Conservation (phyloP, 2,888 invertebrate species). For the Brachycybe producta region DNA sequence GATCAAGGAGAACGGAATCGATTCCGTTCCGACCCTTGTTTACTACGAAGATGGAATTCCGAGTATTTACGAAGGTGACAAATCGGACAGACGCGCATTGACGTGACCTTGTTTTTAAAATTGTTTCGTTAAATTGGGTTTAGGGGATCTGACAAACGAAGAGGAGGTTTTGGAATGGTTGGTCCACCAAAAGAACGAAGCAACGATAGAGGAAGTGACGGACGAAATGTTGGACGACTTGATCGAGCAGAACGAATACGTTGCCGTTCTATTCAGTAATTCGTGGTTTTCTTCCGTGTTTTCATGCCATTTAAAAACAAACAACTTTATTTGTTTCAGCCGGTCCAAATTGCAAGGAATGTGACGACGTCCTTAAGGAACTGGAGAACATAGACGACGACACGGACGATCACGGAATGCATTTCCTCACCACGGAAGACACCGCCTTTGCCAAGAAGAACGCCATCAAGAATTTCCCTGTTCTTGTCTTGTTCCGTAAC, state of each 20-base stretch:
- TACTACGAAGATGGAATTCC: conserved; percentile 27
- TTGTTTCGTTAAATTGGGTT: neutral
- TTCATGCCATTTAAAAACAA: neutral
- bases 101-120: neutral
- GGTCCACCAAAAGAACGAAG: conserved; percentile 71
- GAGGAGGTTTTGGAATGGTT: conserved; percentile 83
- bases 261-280: conserved; percentile 84
- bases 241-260: conserved; percentile 81
- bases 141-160: conserved; percentile 72
- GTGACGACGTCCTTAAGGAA: conserved; percentile 70
- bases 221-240: conserved; percentile 75
- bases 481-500: conserved; percentile 78
- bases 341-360: conserved; percentile 55
- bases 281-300: neutral
- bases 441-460: conserved; percentile 60
- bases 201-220: conserved; percentile 86
- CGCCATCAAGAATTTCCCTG: conserved; percentile 69
- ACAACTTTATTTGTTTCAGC: conserved; percentile 23
- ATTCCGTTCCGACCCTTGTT: conserved; percentile 25
- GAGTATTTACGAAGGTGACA: conserved; percentile 26
- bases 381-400: conserved; percentile 87
- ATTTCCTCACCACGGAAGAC: conserved; percentile 87
- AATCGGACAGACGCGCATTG: neutral
- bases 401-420: conserved; percentile 79
- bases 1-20: conserved; percentile 26